Evolutionary conservation across 2,113 vertebrate species (phyloP), one percentile per base, ranked within the genome.

Genomic region (Pseudorectes ferrugineus): DNA sequence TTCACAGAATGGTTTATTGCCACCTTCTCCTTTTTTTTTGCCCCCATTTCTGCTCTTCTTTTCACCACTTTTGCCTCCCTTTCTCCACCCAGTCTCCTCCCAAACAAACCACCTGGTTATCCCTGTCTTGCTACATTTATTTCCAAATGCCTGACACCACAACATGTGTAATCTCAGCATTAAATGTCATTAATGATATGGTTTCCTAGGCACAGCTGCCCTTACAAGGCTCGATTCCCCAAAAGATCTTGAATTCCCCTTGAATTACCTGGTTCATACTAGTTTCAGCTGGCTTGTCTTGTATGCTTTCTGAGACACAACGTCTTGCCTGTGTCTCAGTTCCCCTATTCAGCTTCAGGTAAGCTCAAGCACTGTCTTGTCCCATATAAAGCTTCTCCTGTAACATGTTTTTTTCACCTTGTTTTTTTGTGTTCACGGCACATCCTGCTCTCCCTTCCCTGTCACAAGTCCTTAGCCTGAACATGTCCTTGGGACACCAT

Each of bases 1-100:
- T 33, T 81, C 11, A 20, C 6, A 18, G 35, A 19, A 40, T 12
- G 14, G 24, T 55, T 92, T 62, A 9, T 23, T 68, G 12, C 9
- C 0, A 2, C 52, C 7, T 46, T 61, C 6, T 74, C 31, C 9
- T 2, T n/a, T 2, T 28, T 13, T 26, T 16, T 13, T 2, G 0
- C 10, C 12, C 4, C 3, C 9, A 20, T 59, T 75, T 65, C 57
- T 57, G 4, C 35, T 40, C 38, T 45, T 13, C 36, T 57, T 82
- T 83, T 83, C 51, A 70, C 12, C 17, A 46, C 12, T 6, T 48
- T 63, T 77, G 18, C 14, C 24, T 85, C 9, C 36, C 22, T 81
- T 70, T 89, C 45, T 81, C 52, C 52, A 79, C 20, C 13, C 22
- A 14, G 10, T 23, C 35, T 87, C 24, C 42, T 65, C 25, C 35